Evolutionary conservation across 2,113 vertebrate species (phyloP).

Genomic region (Myotis davidii): DNA sequence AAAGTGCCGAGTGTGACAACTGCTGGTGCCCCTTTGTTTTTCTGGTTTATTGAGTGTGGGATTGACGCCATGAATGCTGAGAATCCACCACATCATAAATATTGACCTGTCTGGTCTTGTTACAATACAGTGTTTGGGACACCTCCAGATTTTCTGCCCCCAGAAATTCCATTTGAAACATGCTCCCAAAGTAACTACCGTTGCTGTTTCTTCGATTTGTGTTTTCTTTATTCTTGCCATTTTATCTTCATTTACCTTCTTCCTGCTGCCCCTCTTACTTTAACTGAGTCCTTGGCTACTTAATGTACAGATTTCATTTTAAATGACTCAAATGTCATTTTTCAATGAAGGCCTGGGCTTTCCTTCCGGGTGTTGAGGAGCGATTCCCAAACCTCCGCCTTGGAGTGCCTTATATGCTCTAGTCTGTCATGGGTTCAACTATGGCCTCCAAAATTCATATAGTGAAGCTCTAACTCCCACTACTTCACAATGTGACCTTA

Average conservation of each 20-base stretch:
- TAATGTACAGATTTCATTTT: conserved; percentile 76
- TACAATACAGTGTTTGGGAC: conserved; percentile 64
- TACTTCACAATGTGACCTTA: neutral
- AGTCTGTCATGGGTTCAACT: neutral
- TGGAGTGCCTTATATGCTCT: neutral
- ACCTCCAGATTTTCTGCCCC: conserved; percentile 71
- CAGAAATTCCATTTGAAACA: conserved; percentile 78
- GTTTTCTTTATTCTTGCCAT: conserved; percentile 65
- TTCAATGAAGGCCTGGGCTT: conserved; percentile 48
- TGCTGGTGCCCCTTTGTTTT: conserved; percentile 62
- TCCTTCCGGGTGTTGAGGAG: conserved; percentile 55
- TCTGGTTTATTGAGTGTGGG: conserved; percentile 72
- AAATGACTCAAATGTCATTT: conserved; percentile 65
- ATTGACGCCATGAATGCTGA: conserved; percentile 72
- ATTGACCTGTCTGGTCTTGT: conserved; percentile 66
- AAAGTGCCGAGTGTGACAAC: conserved; percentile 50
- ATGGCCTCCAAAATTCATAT: neutral
- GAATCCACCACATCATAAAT: conserved; percentile 59
- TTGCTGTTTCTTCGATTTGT: neutral
- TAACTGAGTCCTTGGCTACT: conserved; percentile 74
- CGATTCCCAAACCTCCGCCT: conserved; percentile 63
- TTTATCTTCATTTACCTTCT: conserved; percentile 73
- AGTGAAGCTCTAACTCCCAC: neutral
- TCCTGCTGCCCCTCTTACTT: conserved; percentile 68
- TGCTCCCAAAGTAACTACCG: conserved; percentile 64